phyloP scores from a whole-genome alignment of 2,888 invertebrate genomes.

The Thelaira solivaga region DNA sequence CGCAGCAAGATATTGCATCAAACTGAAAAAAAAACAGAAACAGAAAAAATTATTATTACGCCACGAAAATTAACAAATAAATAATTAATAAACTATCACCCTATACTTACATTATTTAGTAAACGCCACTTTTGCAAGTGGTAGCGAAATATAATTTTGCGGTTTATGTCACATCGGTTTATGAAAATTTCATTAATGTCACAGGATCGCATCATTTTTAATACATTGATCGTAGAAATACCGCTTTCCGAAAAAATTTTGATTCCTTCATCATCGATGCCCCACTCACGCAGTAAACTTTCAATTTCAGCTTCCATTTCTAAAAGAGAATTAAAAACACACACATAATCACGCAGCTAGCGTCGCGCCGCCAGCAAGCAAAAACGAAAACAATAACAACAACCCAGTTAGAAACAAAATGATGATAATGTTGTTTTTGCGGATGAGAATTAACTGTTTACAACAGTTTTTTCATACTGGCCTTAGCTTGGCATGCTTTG shows the following conservation, averaged over 20 bases:
- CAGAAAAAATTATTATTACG: conserved; percentile 3
- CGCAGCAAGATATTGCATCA: too few species aligned
- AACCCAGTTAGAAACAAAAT: too few species aligned
- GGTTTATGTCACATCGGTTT: conserved; percentile 4
- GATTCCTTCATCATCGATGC: conserved; percentile 21
- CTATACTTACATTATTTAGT: conserved; percentile 18
- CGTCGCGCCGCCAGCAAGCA: neutral
- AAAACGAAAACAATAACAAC: conserved; percentile 1
- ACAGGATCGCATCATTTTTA: conserved; percentile 9
- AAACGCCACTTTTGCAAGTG: conserved; percentile 3
- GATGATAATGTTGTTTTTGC: too few species aligned
- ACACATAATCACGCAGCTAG: neutral
- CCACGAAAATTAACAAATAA: conserved; percentile 10
- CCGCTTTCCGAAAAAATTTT: conserved; percentile 15
- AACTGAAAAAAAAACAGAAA: neutral
- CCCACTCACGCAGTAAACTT: conserved; percentile 29
- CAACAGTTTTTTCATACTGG: too few species aligned
- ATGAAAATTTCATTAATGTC: conserved; percentile 1
- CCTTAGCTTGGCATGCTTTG: too few species aligned
- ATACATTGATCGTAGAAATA: neutral
- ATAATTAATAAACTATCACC: conserved; percentile 13
- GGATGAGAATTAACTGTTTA: too few species aligned
- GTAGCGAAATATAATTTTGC: conserved; percentile 2
- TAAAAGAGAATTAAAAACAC: neutral
- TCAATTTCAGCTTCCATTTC: conserved; percentile 28